These are phyloP conservation scores for Oxygymnocypris stewartii DNA, from an alignment of 2,113 vertebrate species.

Conservation along the genomic window DNA sequence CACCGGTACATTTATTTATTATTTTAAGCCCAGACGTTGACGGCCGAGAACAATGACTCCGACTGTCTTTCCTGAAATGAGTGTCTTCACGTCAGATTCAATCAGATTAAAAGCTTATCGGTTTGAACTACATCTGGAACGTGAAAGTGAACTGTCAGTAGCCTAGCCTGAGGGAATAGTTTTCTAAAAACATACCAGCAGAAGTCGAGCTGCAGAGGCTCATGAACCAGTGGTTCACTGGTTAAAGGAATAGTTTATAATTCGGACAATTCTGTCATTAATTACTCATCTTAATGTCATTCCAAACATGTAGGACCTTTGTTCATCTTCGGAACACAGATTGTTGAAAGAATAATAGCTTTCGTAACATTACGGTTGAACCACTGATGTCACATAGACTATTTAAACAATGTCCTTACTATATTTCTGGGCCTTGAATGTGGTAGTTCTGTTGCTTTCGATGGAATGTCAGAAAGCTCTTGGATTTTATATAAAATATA, in stretches of 20 bases:
- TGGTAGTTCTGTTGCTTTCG: too few species aligned
- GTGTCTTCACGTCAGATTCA: conserved; percentile 32
- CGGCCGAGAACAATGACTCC: not conserved
- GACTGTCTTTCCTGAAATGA: conserved; percentile 19
- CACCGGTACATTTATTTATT: conserved; percentile 36
- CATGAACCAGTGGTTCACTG: not conserved
- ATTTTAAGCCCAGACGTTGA: conserved; percentile 25
- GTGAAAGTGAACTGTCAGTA: conserved; percentile 44
- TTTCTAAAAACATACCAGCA: conserved; percentile 58
- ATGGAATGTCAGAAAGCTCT: too few species aligned
- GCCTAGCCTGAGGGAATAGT: conserved; percentile 53
- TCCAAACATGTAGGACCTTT: too few species aligned
- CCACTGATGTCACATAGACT: too few species aligned
- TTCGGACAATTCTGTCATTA: not conserved
- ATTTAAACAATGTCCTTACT: too few species aligned
- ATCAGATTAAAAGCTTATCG: conserved; percentile 24
- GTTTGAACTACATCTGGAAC: conserved; percentile 1
- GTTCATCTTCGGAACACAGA: too few species aligned
- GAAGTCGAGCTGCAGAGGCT: conserved; percentile 42
- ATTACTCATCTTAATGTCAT: not conserved
- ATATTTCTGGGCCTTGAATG: too few species aligned
- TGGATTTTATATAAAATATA: too few species aligned
- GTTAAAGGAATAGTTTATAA: not conserved
- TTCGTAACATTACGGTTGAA: too few species aligned
- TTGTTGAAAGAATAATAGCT: too few species aligned